A percentile compares a stretch with the other conserved stretches of the same genome.
Evolutionary conservation across 2,888 invertebrate genomes (phyloP).

Genomic region (Anaspis maculata): DNA sequence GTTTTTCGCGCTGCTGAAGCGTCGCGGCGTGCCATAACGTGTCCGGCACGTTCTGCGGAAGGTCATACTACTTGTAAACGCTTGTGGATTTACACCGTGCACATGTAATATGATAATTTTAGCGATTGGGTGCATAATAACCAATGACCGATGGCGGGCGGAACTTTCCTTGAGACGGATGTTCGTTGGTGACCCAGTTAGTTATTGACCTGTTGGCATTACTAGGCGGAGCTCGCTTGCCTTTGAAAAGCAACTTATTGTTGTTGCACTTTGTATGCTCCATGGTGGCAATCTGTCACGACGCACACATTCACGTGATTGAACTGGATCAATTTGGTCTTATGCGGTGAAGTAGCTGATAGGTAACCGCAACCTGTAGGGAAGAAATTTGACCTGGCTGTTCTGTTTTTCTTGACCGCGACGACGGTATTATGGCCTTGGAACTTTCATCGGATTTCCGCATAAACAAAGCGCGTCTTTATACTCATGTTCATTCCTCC

Average conservation of each 20-base stretch:
- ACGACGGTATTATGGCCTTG: too few species aligned
- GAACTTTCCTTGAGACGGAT: conserved; percentile 31
- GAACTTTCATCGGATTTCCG: too few species aligned
- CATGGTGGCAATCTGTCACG: conserved; percentile 9
- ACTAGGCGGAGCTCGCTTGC: conserved; percentile 29
- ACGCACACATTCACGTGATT: too few species aligned
- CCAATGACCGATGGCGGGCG: conserved; percentile 35
- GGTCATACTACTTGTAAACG: not conserved
- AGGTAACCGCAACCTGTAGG: too few species aligned
- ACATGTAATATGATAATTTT: conserved; percentile 27
- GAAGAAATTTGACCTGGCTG: too few species aligned
- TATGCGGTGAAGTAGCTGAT: too few species aligned
- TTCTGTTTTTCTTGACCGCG: too few species aligned
- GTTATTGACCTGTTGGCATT: conserved; percentile 36
- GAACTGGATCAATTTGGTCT: conserved; percentile 5
- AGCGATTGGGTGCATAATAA: conserved; percentile 34
- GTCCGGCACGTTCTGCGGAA: not conserved
- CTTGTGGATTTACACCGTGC: too few species aligned
- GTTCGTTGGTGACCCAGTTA: conserved; percentile 38
- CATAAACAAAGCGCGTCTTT: too few species aligned
- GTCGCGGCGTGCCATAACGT: too few species aligned
- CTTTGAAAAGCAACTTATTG: conserved; percentile 10
- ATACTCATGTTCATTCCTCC: too few species aligned
- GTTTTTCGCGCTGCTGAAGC: not conserved
- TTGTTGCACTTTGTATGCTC: too few species aligned